phyloP scores from a whole-genome alignment of 2,888 invertebrate species.

The Anagyrus pseudococci region DNA sequence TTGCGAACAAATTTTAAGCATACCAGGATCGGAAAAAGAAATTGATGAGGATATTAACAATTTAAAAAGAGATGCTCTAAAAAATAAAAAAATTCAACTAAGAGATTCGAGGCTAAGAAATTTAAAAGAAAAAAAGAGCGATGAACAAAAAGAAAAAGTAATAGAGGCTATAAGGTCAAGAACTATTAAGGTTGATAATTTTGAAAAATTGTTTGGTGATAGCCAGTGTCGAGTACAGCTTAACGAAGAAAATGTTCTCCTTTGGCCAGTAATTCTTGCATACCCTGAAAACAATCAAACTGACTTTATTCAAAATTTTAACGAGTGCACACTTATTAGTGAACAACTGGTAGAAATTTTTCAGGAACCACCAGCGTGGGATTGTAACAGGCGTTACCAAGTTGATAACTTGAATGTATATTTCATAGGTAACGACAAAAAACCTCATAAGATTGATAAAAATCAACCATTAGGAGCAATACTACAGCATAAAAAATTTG shows the following conservation, averaged over 20 bases:
- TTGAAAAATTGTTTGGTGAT: slow-evolving; percentile 69
- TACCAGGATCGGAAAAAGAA: slow-evolving; percentile 66
- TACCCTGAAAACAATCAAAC: slow-evolving; percentile 89
- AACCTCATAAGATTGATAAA: slow-evolving; percentile 66
- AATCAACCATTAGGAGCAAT: slow-evolving; percentile 68
- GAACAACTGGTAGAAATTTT: slow-evolving; percentile 74
- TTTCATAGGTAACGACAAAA: slow-evolving; percentile 73
- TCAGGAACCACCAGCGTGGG: slow-evolving; percentile 75
- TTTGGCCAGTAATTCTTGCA: slow-evolving; percentile 88
- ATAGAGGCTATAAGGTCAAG: slow-evolving; percentile 61
- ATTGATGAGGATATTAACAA: slow-evolving; percentile 65
- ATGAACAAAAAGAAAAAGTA: slow-evolving; percentile 61
- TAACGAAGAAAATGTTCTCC: slow-evolving; percentile 67
- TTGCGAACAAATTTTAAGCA: slow-evolving; percentile 73
- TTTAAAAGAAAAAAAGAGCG: slow-evolving; percentile 60
- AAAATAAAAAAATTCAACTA: slow-evolving; percentile 63
- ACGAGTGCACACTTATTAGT: slow-evolving; percentile 71
- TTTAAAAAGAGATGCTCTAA: slow-evolving; percentile 65
- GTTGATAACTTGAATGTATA: slow-evolving; percentile 72
- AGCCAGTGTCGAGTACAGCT: slow-evolving; percentile 71
- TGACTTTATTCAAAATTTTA: slow-evolving; percentile 85
- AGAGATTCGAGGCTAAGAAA: slow-evolving; percentile 67
- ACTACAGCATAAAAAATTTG: slow-evolving; percentile 67
- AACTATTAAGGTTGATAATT: slow-evolving; percentile 65
- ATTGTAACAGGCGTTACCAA: slow-evolving; percentile 71